Evolutionary conservation across 1,140 invertebrate genomes (phyloP).

Genomic region (Luehdorfia chinensis): DNA sequence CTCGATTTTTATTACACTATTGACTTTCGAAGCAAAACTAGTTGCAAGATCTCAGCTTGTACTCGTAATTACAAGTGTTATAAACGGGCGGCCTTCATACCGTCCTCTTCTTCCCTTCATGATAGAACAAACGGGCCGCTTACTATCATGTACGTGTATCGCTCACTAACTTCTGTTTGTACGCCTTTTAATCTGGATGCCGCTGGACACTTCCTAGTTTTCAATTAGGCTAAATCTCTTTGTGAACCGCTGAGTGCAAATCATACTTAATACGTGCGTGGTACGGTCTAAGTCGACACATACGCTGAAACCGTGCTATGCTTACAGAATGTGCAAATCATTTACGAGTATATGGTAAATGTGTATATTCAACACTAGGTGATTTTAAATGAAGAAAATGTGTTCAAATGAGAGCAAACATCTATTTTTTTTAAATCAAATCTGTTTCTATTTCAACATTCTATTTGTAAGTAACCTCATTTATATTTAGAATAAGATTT

Average conservation of each 20-base stretch:
- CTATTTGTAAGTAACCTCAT: too few species aligned
- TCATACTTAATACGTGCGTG: slow-evolving; percentile 1
- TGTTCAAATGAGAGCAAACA: too few species aligned
- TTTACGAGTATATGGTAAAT: background rate
- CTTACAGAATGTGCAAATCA: background rate
- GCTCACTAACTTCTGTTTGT: slow-evolving; percentile 24
- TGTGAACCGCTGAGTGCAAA: background rate
- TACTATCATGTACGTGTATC: slow-evolving; percentile 39
- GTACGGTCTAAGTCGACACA: background rate
- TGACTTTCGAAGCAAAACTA: too few species aligned
- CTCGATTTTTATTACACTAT: too few species aligned
- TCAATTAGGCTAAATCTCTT: slow-evolving; percentile 28
- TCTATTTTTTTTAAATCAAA: too few species aligned
- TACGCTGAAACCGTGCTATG: background rate
- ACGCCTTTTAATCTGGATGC: slow-evolving; percentile 19
- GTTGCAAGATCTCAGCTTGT: too few species aligned
- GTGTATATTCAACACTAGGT: background rate
- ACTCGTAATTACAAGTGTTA: slow-evolving; percentile 4
- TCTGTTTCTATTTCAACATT: background rate
- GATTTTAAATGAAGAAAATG: background rate
- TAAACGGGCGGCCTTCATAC: background rate
- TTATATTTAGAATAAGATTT: too few species aligned
- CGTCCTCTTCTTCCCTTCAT: slow-evolving; percentile 7
- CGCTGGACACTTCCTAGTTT: slow-evolving; percentile 35
- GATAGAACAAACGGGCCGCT: slow-evolving; percentile 19